Evolutionary conservation across 1,140 invertebrate species (phyloP), one percentile per base, ranked within the genome.

Genomic region (Drosophila equinoxialis): DNA sequence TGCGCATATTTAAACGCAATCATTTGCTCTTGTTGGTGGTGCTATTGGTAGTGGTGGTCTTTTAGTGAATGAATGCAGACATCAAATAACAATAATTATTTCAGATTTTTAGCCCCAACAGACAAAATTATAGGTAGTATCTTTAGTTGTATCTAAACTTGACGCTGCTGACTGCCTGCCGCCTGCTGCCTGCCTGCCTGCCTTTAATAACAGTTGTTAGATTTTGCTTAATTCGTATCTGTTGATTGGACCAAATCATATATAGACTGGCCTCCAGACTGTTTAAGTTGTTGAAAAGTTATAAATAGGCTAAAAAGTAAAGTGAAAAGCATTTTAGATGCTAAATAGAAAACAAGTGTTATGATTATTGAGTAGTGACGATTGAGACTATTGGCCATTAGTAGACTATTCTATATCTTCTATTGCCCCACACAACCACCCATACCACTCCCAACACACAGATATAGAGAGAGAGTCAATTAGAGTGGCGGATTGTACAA

Each of bases 51-150:
- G n/a, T 58, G 13, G 7, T 14, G n/a, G 33, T 35, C 41, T 65
- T 68, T 86, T 86, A 77, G 72, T 86, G 83, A 87, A 86, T 86
- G 83, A 87, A 86, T 89, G 79, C 83, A 86, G 83, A 87, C 83
- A 86, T 86, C 73, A 86, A 86, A 86, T 86, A 86, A 87, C 83
- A 86, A 86, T 86, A 86, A 86, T 86, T 86, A 86, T 71, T 70
- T 54, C 63, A 42, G 26, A 70, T 61, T 68, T 75, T 75, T 76
- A 65, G 64, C 59, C 66, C 17, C 51, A 81, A 86, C 80, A 65
- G 41, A 71, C 60, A 71, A 76, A 76, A 76, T 68, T 76, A 76
- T 71, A 39, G 37, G 37, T 39, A 39, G 37, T 51, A 51, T 51
- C 17, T 51, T 51, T 48, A 48, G 45, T 48, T 48, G 14, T 48